Conservation (phyloP, 2,888 invertebrate genomes). For the Apodemia mormo region DNA sequence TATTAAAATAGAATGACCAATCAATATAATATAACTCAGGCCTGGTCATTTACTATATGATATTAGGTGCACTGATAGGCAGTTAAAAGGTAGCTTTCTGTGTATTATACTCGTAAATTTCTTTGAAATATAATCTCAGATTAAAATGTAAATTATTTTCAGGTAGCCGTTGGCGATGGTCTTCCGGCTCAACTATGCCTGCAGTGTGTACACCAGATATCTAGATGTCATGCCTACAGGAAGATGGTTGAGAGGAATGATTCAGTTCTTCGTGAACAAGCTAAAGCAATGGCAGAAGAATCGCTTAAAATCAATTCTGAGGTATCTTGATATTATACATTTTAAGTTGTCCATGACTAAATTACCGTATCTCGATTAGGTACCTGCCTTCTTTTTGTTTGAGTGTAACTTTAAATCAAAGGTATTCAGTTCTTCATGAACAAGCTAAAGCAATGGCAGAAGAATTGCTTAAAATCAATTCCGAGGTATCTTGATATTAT, state of each 20-base stretch:
- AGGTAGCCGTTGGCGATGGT: constrained; percentile 82
- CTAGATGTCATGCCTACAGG: constrained; percentile 84
- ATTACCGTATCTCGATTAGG: too few species aligned
- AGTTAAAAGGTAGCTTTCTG: too few species aligned
- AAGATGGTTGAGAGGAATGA: constrained; percentile 83
- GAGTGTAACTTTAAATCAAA: too few species aligned
- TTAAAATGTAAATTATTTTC: constrained; percentile 27
- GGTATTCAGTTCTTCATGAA: constrained; percentile 73
- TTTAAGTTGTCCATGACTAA: too few species aligned
- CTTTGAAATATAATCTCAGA: too few species aligned
- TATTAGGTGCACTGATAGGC: too few species aligned
- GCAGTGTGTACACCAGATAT: constrained; percentile 84
- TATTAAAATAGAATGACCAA: too few species aligned
- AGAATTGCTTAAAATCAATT: constrained; percentile 50
- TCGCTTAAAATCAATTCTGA: constrained; percentile 50
- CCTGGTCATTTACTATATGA: too few species aligned
- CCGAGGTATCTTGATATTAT: constrained; percentile 47
- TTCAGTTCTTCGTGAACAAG: constrained; percentile 74
- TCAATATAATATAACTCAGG: too few species aligned
- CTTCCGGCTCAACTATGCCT: constrained; percentile 83
- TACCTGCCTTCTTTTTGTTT: too few species aligned
- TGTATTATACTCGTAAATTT: too few species aligned
- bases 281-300: constrained; percentile 53
- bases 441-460: constrained; percentile 57
- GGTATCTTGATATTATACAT: constrained; percentile 38